These are phyloP conservation scores for Drosophila ananassae DNA, from an alignment of 1,140 invertebrate genomes.

Conservation along the genomic window DNA sequence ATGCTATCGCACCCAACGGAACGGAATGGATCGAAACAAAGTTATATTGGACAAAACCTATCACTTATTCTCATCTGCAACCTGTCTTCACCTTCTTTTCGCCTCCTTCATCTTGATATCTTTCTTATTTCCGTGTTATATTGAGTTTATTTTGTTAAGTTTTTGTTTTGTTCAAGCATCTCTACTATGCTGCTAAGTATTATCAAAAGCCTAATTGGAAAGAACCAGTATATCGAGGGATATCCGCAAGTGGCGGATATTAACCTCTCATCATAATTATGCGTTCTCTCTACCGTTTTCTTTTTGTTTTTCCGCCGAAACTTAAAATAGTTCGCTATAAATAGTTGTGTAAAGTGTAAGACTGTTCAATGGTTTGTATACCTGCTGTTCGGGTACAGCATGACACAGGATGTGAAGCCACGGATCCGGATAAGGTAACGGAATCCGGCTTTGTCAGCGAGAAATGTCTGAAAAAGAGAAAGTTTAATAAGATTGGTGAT, in stretches of 20 bases:
- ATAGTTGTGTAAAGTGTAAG: slow-evolving; percentile 65
- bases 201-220: slow-evolving; percentile 43
- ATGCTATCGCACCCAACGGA: slow-evolving; percentile 19
- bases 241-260: neutral
- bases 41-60: slow-evolving; percentile 9
- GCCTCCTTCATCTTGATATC: slow-evolving; percentile 25
- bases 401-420: slow-evolving; percentile 49
- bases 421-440: slow-evolving; percentile 22
- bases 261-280: slow-evolving; percentile 34
- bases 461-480: slow-evolving; percentile 26
- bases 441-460: slow-evolving; percentile 48
- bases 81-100: slow-evolving; percentile 15
- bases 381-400: slow-evolving; percentile 80
- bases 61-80: neutral
- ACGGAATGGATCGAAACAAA: slow-evolving; percentile 38
- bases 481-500: neutral
- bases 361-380: slow-evolving; percentile 70
- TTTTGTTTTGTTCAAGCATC: slow-evolving; percentile 39
- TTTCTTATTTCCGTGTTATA: slow-evolving; percentile 29
- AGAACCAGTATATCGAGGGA: slow-evolving; percentile 27
- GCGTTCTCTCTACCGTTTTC: slow-evolving; percentile 46
- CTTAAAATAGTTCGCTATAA: slow-evolving; percentile 77
- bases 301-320: slow-evolving; percentile 50
- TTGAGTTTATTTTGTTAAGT: slow-evolving; percentile 46
- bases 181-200: slow-evolving; percentile 40